Evolutionary conservation across 2,888 invertebrate genomes (phyloP).

Genomic region (Conistra vaccinii): DNA sequence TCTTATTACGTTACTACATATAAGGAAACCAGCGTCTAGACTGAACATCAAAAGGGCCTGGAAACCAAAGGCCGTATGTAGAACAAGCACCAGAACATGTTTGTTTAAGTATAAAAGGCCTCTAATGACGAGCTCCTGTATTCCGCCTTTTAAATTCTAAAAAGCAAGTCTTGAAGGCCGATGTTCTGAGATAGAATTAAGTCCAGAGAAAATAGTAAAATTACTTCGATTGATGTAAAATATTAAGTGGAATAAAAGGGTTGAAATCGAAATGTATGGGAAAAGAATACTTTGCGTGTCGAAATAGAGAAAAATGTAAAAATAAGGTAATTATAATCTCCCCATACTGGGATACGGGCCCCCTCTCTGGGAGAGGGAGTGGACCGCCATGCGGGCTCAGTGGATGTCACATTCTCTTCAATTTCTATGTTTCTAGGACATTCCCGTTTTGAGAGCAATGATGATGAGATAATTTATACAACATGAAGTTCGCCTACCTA

Average conservation of each 20-base stretch:
- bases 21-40: constrained; percentile 4
- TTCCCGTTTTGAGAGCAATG: neutral
- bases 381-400: neutral
- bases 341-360: neutral
- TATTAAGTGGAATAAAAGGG: neutral
- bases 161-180: neutral
- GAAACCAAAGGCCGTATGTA: constrained; percentile 6
- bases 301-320: too few relatives aligned
- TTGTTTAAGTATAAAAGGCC: constrained; percentile 27
- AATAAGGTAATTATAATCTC: neutral
- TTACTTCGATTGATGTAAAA: neutral
- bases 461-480: neutral
- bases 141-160: constrained; percentile 6
- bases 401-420: neutral
- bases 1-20: neutral
- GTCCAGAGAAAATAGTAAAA: neutral
- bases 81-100: constrained; percentile 13
- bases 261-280: too few relatives aligned
- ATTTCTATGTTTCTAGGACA: neutral
- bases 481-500: too few relatives aligned
- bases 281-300: neutral
- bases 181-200: neutral
- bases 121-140: constrained; percentile 14
- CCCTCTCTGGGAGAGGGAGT: neutral
- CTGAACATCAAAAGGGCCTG: constrained; percentile 1